These are phyloP conservation scores for Aldrovandia affinis DNA, from an alignment of 2,797 vertebrate genomes.

Conservation along the genomic window DNA sequence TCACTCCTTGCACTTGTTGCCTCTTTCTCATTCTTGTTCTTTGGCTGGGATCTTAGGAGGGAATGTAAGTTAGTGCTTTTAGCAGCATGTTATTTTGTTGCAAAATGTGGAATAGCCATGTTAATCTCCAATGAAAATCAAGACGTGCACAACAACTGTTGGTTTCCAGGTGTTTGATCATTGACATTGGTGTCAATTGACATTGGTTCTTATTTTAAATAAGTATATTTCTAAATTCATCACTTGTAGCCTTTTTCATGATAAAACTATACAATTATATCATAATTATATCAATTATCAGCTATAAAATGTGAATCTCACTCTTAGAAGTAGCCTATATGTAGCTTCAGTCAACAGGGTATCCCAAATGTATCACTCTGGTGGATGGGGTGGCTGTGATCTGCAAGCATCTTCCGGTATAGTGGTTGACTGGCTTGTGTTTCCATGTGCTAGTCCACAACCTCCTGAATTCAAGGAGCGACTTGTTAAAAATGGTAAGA, in stretches of 20 bases:
- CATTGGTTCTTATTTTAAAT: neutral
- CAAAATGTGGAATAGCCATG: neutral
- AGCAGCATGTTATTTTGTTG: neutral
- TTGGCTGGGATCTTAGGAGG: neutral
- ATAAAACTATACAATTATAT: neutral
- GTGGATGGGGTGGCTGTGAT: too few relatives aligned
- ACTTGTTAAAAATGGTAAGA: too few relatives aligned
- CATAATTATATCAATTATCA: neutral
- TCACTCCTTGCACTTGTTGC: neutral
- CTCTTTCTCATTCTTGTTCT: neutral
- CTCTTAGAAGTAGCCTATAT: neutral
- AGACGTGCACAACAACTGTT: neutral
- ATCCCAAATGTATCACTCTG: too few relatives aligned
- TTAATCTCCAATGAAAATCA: neutral
- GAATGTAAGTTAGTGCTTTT: neutral
- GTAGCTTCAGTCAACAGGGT: too few relatives aligned
- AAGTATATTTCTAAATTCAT: neutral
- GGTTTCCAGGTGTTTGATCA: too few relatives aligned
- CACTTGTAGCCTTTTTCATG: neutral
- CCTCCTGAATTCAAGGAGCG: too few relatives aligned
- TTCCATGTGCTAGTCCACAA: too few relatives aligned
- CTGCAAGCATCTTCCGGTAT: too few relatives aligned
- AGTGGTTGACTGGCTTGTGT: too few relatives aligned
- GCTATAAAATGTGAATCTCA: neutral
- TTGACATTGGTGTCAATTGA: neutral